Evolutionary conservation across 2,797 vertebrate species (phyloP).

Genomic region (Mionectes olivaceus): DNA sequence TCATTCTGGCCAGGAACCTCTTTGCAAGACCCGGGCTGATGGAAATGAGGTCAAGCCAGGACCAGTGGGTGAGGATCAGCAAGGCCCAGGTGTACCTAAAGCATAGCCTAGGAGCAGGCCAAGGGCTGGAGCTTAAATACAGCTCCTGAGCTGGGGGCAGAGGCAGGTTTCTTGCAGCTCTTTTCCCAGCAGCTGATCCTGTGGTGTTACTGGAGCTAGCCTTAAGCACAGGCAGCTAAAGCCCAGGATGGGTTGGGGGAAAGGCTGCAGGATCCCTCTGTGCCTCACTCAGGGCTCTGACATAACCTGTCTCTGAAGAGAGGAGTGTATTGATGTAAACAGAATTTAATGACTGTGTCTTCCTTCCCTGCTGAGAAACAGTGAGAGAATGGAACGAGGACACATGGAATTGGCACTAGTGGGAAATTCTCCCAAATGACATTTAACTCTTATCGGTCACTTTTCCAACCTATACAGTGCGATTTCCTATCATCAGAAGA

Average conservation of each 20-base stretch:
- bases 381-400: neutral
- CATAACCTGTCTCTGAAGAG: neutral
- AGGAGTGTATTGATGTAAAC: neutral
- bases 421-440: neutral
- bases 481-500: neutral
- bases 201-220: rapidly evolving
- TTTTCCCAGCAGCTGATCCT: rapidly evolving
- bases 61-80: neutral
- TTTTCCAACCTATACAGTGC: neutral
- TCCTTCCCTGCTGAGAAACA: neutral
- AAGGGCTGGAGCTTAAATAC: neutral
- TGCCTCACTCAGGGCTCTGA: neutral
- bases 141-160: neutral
- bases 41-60: neutral
- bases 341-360: neutral
- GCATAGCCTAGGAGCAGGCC: neutral
- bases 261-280: neutral
- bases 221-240: neutral
- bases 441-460: neutral
- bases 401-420: neutral
- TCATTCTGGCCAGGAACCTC: rapidly evolving
- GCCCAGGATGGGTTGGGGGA: rapidly evolving
- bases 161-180: neutral
- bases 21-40: neutral
- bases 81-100: neutral